Evolutionary conservation across 2,797 vertebrate genomes (phyloP).

Genomic region (Liparis tanakae): DNA sequence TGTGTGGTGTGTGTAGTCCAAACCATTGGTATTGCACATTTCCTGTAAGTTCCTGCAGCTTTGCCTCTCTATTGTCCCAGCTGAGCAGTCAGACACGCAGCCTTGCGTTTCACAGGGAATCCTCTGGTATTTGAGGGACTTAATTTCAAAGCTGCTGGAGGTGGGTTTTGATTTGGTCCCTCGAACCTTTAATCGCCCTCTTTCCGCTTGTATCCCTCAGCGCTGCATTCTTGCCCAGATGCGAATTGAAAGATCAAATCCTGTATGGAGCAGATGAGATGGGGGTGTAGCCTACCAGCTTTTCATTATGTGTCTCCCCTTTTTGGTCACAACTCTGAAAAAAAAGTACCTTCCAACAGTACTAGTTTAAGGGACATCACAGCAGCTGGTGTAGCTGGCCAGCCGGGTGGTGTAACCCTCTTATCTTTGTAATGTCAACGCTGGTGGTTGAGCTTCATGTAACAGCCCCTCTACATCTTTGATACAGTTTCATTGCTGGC

Average conservation of each 20-base stretch:
- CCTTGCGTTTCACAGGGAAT: constrained; percentile 68
- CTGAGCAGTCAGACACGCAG: constrained; percentile 54
- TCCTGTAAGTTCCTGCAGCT: constrained; percentile 58
- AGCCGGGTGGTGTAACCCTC: background rate
- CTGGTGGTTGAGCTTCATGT: background rate
- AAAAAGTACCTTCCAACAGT: background rate
- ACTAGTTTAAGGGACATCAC: constrained; percentile 1
- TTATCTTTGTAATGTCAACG: constrained; percentile 9
- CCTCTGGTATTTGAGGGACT: constrained; percentile 68
- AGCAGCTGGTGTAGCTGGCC: background rate
- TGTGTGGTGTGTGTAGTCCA: constrained; percentile 36
- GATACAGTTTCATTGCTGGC: constrained; percentile 3
- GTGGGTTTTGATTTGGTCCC: constrained; percentile 69
- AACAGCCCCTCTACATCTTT: background rate
- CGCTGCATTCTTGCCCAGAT: constrained; percentile 63
- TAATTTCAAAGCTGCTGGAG: constrained; percentile 72
- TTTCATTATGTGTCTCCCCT: constrained; percentile 33
- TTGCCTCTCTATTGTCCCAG: constrained; percentile 31
- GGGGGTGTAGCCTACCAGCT: constrained; percentile 18
- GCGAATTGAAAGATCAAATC: constrained; percentile 57
- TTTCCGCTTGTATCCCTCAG: constrained; percentile 51
- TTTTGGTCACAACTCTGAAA: constrained; percentile 24
- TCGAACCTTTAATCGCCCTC: constrained; percentile 66
- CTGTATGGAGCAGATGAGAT: constrained; percentile 46
- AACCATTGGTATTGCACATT: constrained; percentile 36